A percentile compares a stretch with the other conserved stretches of the same genome.
Conservation (phyloP, 2,113 vertebrate genomes). For the Halcyon senegalensis region DNA sequence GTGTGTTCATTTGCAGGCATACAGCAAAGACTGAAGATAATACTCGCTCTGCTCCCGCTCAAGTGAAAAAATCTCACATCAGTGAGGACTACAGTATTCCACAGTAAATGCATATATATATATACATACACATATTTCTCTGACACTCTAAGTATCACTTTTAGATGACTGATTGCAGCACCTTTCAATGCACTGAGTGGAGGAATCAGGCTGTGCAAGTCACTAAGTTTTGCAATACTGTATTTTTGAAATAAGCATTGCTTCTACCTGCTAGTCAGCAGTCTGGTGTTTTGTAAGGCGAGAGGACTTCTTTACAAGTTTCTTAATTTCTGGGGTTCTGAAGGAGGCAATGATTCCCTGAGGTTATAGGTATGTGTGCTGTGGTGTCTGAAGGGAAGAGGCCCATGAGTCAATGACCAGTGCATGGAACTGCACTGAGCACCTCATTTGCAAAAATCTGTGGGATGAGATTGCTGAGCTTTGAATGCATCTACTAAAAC, state of each 20-base stretch:
- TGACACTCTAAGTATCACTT: neutral
- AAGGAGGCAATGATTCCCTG: neutral
- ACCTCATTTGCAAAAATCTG: neutral
- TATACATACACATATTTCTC: neutral
- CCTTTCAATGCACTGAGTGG: neutral
- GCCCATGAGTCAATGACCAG: neutral
- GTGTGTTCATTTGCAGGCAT: neutral
- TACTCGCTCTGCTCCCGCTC: neutral
- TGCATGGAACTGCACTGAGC: neutral
- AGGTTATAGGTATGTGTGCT: neutral
- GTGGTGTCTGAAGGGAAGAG: neutral
- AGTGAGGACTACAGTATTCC: neutral
- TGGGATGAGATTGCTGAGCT: neutral
- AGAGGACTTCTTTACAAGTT: neutral
- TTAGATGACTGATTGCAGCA: neutral
- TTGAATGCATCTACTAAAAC: neutral
- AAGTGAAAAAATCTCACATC: neutral
- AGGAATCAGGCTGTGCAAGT: neutral
- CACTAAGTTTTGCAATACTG: neutral
- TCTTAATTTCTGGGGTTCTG: neutral
- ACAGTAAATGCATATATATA: neutral
- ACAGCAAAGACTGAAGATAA: neutral
- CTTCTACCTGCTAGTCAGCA: neutral
- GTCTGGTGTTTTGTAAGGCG: neutral
- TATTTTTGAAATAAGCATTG: neutral